Evolutionary conservation across 2,113 vertebrate genomes (phyloP).

Genomic region (Jaculus jaculus): DNA sequence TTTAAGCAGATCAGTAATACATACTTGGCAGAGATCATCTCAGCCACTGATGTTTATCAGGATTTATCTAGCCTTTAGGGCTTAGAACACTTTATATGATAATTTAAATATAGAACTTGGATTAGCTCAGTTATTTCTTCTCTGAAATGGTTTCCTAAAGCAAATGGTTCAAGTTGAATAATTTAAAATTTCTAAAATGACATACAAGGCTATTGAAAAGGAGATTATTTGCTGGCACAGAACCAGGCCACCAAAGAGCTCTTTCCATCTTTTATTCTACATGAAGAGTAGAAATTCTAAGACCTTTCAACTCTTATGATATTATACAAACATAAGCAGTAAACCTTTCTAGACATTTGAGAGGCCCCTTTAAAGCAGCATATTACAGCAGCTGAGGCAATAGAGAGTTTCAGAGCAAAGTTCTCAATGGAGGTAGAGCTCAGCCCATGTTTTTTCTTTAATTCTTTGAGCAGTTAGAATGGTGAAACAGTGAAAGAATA

Average conservation of each 20-base stretch:
- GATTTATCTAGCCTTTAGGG: constrained; percentile 41
- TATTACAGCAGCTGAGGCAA: neutral
- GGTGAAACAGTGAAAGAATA: neutral
- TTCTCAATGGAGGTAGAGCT: neutral
- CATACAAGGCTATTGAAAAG: constrained; percentile 4
- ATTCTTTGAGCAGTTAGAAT: neutral
- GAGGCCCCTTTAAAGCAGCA: neutral
- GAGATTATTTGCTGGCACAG: constrained; percentile 17
- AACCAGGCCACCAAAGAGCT: neutral
- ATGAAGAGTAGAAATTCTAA: constrained; percentile 46
- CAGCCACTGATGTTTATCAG: constrained; percentile 23
- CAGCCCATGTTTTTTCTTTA: constrained; percentile 18
- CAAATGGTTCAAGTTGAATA: constrained; percentile 38
- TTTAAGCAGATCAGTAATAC: constrained; percentile 52
- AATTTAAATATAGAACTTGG: constrained; percentile 45
- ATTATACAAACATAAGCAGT: constrained; percentile 40
- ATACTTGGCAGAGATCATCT: constrained; percentile 39
- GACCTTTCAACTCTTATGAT: neutral
- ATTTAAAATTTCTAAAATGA: constrained; percentile 55
- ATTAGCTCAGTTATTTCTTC: constrained; percentile 50
- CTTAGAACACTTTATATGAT: constrained; percentile 31
- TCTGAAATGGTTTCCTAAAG: constrained; percentile 37
- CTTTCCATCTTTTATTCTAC: constrained; percentile 14
- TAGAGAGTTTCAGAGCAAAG: constrained; percentile 5
- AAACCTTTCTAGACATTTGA: constrained; percentile 9